Conservation (phyloP, 2,888 invertebrate species). For the Epistrophella euchroma region DNA sequence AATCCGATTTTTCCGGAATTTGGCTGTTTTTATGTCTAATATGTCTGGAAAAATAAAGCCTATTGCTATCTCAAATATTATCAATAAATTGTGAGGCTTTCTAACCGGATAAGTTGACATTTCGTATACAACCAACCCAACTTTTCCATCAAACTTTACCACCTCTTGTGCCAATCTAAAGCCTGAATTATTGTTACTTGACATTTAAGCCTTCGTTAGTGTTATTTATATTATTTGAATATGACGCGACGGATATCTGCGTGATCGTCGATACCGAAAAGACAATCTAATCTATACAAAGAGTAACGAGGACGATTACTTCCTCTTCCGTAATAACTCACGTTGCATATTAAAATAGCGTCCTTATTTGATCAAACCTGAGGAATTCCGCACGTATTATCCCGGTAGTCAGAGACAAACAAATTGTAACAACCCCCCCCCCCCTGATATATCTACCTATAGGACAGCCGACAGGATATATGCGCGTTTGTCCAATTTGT, state of each 20-base stretch:
- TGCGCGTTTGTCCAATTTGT: constrained; percentile 61
- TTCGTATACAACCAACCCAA: neutral
- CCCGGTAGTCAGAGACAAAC: neutral
- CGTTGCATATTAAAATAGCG: constrained; percentile 16
- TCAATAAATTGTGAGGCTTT: neutral
- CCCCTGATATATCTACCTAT: neutral
- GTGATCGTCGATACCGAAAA: constrained; percentile 8
- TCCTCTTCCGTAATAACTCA: constrained; percentile 26
- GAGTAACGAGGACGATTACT: constrained; percentile 25
- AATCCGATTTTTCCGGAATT: too few species aligned
- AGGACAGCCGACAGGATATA: constrained; percentile 27
- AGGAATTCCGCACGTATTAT: constrained; percentile 28
- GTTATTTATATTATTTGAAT: neutral
- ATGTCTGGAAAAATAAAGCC: too few species aligned
- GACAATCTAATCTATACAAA: neutral
- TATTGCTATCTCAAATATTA: too few species aligned
- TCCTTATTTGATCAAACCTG: constrained; percentile 21
- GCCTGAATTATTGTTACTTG: neutral
- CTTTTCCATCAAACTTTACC: neutral
- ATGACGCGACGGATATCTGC: neutral
- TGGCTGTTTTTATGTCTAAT: too few species aligned
- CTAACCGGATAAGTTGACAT: neutral
- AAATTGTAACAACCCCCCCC: constrained; percentile 22
- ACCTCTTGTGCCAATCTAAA: neutral
- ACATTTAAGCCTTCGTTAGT: constrained; percentile 20